Evolutionary conservation across 2,888 invertebrate species (phyloP), one percentile per base, ranked within the genome.

Genomic region (Bembecia ichneumoniformis): DNA sequence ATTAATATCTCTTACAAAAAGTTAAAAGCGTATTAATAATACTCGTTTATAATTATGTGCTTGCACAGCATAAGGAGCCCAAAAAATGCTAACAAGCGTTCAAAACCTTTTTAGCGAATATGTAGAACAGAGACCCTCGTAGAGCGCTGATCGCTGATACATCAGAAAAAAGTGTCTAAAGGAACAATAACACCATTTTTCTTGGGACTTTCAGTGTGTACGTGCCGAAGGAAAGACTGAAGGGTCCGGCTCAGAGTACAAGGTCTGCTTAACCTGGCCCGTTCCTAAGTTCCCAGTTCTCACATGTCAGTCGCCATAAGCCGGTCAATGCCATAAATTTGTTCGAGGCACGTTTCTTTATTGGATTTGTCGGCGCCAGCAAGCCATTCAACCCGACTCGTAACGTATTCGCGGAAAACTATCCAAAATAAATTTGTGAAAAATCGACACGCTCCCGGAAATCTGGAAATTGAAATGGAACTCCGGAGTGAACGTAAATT

Each of bases 301-400:
- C 73, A 66, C 77, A 77, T 77, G 81, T 82, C 82, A 80, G 68
- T 74, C 69, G 66, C 65, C 70, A 81, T 82, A 83, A 82, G 79
- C 77, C 77, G 82, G 80, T 80, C 81, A 82, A 81, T 82, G 82
- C 81, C 81, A 82, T 82, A 82, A 80, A 82, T 82, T 82, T 82
- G 71, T 79, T 70, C 63, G 69, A 74, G 73, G 74, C 76, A 74
- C 66, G 73, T 66, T 74, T 75, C 82, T 79, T 80, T 83, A 83
- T 82, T 82, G 78, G 75, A 80, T 82, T 81, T 75, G 77, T 73
- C 79, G 76, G 72, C 73, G 71, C 68, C 68, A 65, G 63, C 68
- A 68, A 75, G 70, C 73, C 70, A 69, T 77, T 78, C 76, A 76
- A 72, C 73, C 66, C 68, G 58, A 51, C 62, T 67, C 69, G 69